Conservation (phyloP, 2,113 vertebrate species). For the Trachemys scripta region DNA sequence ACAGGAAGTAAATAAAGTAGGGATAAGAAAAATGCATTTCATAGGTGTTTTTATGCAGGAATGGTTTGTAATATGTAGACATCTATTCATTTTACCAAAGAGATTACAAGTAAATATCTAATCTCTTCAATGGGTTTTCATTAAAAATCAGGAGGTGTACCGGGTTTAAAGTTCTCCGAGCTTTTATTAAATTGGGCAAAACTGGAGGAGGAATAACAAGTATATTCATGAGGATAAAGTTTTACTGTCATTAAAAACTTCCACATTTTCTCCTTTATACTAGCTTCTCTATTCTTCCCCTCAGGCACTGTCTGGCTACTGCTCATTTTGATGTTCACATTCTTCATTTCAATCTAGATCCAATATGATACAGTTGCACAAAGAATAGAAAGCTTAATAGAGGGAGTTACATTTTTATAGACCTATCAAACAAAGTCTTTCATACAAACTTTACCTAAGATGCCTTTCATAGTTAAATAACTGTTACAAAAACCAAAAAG, state of each 20-base stretch:
- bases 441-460: background rate
- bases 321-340: slow-evolving; percentile 43
- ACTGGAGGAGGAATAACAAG: slow-evolving; percentile 36
- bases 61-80: background rate
- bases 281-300: slow-evolving; percentile 32
- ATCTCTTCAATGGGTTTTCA: slow-evolving; percentile 63
- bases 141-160: slow-evolving; percentile 46
- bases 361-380: background rate
- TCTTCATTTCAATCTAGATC: slow-evolving; percentile 52
- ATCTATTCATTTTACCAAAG: slow-evolving; percentile 9
- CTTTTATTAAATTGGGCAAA: slow-evolving; percentile 59
- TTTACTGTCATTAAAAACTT: slow-evolving; percentile 47
- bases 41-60: slow-evolving; percentile 14
- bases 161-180: slow-evolving; percentile 31
- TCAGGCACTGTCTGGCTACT: background rate
- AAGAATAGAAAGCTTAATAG: slow-evolving; percentile 33
- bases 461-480: background rate
- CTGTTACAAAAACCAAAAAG: background rate
- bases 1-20: background rate
- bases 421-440: background rate
- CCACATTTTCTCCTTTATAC: background rate
- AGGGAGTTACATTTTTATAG: background rate
- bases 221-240: slow-evolving; percentile 25
- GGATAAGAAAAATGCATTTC: slow-evolving; percentile 32
- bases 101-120: slow-evolving; percentile 31